phyloP scores from a whole-genome alignment of 2,797 vertebrate genomes.

The Sebastes diaconus region DNA sequence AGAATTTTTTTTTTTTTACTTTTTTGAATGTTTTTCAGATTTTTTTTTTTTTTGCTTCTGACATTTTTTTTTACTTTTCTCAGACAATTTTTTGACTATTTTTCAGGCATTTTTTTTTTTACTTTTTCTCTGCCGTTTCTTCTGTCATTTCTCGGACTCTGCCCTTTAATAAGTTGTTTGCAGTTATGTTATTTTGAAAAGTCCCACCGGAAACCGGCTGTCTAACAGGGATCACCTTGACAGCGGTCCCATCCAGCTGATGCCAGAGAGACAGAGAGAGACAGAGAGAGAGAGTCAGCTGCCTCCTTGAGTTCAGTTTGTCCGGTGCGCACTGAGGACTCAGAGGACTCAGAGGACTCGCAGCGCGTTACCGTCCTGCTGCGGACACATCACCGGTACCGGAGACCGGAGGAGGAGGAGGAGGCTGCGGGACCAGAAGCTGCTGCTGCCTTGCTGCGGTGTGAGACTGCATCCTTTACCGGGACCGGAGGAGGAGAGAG shows the following conservation, averaged over 20 bases:
- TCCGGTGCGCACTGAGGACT: conserved; percentile 56
- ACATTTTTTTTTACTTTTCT: too few relatives aligned
- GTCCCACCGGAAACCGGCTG: background rate
- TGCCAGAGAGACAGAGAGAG: background rate
- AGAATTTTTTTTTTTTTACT: too few relatives aligned
- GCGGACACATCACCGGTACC: background rate
- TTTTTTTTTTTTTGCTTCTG: too few relatives aligned
- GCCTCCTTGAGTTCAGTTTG: conserved; percentile 59
- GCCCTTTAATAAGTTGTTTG: background rate
- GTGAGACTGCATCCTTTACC: background rate
- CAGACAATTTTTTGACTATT: too few relatives aligned
- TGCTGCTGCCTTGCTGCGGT: background rate
- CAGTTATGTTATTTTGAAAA: conserved; percentile 54
- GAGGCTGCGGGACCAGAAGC: background rate
- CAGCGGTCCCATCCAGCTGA: conserved; percentile 63
- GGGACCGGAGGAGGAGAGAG: too few relatives aligned
- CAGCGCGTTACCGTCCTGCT: background rate
- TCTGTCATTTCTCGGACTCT: too few relatives aligned
- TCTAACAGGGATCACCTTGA: accelerated
- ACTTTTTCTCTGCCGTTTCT: too few relatives aligned
- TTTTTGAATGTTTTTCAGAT: too few relatives aligned
- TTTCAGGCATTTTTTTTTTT: too few relatives aligned
- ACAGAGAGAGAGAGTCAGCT: too few relatives aligned
- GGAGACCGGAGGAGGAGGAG: background rate
- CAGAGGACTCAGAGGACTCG: background rate